Conservation (phyloP, 2,797 vertebrate species). For the Geotrypetes seraphini region DNA sequence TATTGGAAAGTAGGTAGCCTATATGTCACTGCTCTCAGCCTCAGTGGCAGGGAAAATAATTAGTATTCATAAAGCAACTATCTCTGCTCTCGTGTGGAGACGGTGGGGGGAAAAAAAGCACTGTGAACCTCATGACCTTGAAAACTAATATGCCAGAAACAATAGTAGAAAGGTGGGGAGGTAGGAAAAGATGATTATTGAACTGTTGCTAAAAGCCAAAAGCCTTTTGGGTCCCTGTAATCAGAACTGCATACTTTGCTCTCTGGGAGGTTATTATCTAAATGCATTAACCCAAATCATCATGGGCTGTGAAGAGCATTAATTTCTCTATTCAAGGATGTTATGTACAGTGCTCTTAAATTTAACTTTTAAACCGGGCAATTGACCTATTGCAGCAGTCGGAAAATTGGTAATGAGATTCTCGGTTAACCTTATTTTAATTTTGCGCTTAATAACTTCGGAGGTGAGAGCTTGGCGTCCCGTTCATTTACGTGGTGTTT, state of each 20-base stretch:
- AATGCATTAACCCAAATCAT: conserved; percentile 15
- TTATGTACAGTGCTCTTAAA: too few relatives aligned
- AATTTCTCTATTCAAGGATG: too few relatives aligned
- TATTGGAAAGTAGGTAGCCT: conserved; percentile 19
- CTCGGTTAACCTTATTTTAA: too few relatives aligned
- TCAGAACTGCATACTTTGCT: background rate
- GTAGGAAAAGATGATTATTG: conserved; percentile 35
- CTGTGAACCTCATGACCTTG: conserved; percentile 31
- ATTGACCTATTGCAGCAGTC: too few relatives aligned
- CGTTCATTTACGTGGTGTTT: too few relatives aligned
- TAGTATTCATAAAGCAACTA: conserved; percentile 35
- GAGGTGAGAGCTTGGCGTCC: too few relatives aligned
- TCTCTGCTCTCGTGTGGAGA: conserved; percentile 15
- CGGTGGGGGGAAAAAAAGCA: conserved; percentile 7
- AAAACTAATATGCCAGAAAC: conserved; percentile 39
- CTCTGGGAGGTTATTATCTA: conserved; percentile 1
- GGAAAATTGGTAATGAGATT: too few relatives aligned
- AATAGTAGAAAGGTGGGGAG: conserved; percentile 15
- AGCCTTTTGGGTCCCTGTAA: conserved; percentile 12
- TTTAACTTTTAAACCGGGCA: too few relatives aligned
- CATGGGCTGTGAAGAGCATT: conserved; percentile 16
- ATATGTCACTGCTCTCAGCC: conserved; percentile 12
- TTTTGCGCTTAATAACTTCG: too few relatives aligned
- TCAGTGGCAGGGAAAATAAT: conserved; percentile 17
- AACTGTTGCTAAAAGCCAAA: conserved; percentile 30